Conservation (phyloP, 2,797 vertebrate species). For the Nannoperca obscura region DNA sequence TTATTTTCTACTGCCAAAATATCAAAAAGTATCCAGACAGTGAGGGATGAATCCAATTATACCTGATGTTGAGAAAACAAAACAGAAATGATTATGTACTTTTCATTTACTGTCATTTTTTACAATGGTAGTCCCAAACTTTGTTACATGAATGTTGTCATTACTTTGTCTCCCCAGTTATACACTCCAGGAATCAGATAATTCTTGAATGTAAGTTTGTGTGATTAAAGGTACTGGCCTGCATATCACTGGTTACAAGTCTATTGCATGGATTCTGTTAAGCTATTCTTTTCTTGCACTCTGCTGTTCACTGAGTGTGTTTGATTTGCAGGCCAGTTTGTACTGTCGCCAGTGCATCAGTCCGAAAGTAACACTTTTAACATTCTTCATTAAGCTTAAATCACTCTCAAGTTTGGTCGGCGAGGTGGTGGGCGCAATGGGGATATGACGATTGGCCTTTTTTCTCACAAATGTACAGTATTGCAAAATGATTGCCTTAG, state of each 20-base stretch:
- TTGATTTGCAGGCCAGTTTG: conserved; percentile 25
- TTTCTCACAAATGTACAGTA: conserved; percentile 4
- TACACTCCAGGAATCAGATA: background rate
- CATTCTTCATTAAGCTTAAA: conserved; percentile 4
- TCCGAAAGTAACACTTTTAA: background rate
- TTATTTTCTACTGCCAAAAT: conserved; percentile 22
- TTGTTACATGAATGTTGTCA: background rate
- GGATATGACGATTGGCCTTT: background rate
- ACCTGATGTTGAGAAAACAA: conserved; percentile 4
- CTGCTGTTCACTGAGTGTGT: background rate
- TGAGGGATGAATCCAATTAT: conserved; percentile 49
- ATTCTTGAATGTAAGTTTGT: background rate
- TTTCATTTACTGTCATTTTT: conserved; percentile 16
- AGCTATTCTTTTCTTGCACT: background rate
- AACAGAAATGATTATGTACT: conserved; percentile 8
- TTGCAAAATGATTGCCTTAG: background rate
- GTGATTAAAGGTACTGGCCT: background rate
- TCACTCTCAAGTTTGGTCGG: conserved; percentile 13
- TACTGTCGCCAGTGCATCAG: conserved; percentile 1
- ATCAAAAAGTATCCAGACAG: conserved; percentile 16
- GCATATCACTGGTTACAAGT: background rate
- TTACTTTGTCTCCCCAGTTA: background rate
- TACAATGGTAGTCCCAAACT: background rate
- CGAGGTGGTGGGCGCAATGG: background rate
- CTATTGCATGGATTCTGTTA: background rate